A percentile compares a stretch with the other conserved stretches of the same genome.
These are phyloP conservation scores for Anisognathus igniventris DNA, from an alignment of 2,797 vertebrate genomes.

Conservation along the genomic window DNA sequence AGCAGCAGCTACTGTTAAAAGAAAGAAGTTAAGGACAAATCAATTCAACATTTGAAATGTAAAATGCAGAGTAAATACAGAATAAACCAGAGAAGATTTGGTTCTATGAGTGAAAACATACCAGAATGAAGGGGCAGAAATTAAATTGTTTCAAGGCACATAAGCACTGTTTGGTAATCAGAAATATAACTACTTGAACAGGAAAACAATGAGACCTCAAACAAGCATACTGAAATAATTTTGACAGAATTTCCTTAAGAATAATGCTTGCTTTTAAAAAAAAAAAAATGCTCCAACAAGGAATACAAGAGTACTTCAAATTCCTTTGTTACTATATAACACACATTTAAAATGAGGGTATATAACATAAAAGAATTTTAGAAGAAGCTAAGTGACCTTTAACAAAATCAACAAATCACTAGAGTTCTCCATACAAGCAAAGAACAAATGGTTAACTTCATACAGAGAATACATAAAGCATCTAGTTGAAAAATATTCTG, in stretches of 20 bases:
- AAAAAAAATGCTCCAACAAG: not conserved
- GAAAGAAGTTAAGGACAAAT: not conserved
- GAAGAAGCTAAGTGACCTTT: not conserved
- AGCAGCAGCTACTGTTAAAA: not conserved
- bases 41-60: not conserved
- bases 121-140: not conserved
- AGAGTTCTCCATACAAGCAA: not conserved
- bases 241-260: not conserved
- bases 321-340: not conserved
- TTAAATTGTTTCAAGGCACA: not conserved
- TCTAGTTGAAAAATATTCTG: not conserved
- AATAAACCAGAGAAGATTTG: not conserved
- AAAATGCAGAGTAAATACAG: not conserved
- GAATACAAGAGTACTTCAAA: not conserved
- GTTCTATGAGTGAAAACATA: not conserved
- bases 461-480: not conserved
- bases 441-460: not conserved
- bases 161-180: not conserved
- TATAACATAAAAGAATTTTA: not conserved
- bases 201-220: not conserved
- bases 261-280: not conserved
- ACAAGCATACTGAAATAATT: not conserved
- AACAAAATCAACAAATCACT: not conserved
- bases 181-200: not conserved
- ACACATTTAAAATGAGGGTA: not conserved